Percentiles rank a stretch among this genome's conserved stretches.
Conservation (phyloP, 2,113 vertebrate genomes). For the Chaetodon trifascialis region DNA sequence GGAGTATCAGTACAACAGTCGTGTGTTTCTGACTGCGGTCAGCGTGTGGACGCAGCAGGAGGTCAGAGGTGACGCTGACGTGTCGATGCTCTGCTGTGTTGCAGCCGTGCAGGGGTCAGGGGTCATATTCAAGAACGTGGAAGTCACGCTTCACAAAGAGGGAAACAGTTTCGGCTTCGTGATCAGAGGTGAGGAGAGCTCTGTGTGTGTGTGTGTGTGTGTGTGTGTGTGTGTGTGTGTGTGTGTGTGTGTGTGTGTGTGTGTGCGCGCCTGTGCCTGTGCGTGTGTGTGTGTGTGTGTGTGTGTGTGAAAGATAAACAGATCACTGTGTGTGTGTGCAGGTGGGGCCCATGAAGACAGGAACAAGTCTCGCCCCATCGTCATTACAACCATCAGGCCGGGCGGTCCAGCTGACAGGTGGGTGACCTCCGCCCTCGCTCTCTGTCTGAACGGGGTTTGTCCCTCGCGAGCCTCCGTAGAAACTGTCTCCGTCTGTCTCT, state of each 20-base stretch:
- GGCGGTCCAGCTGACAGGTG: slow-evolving; percentile 98
- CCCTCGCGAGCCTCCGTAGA: background rate
- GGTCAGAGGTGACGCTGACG: background rate
- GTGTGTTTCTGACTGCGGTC: no score
- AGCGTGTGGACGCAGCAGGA: background rate
- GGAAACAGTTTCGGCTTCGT: slow-evolving; percentile 99
- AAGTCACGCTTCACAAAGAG: slow-evolving; percentile 98
- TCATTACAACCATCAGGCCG: slow-evolving; percentile 95
- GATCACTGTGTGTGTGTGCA: slow-evolving; percentile 66
- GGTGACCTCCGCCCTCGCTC: slow-evolving; percentile 20
- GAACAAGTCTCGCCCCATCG: slow-evolving; percentile 98
- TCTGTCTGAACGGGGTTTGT: slow-evolving; percentile 12
- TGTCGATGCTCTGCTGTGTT: slow-evolving; percentile 35
- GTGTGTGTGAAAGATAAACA: background rate
- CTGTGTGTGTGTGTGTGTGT: slow-evolving; percentile 36
- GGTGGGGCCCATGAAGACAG: slow-evolving; percentile 96
- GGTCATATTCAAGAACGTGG: slow-evolving; percentile 95
- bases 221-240: slow-evolving; percentile 30
- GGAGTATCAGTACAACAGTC: background rate
- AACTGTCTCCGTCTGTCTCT: slow-evolving; percentile 5
- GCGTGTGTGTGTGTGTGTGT: slow-evolving; percentile 26
- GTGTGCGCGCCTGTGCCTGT: slow-evolving; percentile 6
- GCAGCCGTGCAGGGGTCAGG: slow-evolving; percentile 93
- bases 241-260: slow-evolving; percentile 26
- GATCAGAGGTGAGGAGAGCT: slow-evolving; percentile 90